These are phyloP conservation scores for Dynastes tityus DNA, from an alignment of 2,888 invertebrate genomes.

Conservation along the genomic window DNA sequence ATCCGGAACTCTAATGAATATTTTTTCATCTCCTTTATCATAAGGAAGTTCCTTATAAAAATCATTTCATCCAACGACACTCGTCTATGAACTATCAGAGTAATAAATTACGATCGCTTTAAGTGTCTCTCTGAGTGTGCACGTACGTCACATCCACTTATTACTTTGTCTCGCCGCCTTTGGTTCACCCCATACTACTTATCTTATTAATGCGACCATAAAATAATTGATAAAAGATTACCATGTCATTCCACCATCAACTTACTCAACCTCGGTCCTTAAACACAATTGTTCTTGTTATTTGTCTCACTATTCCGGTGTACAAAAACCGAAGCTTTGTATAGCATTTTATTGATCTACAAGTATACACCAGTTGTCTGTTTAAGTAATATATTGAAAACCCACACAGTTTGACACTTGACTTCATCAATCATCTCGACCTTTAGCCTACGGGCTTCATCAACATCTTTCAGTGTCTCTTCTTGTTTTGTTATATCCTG, in stretches of 20 bases:
- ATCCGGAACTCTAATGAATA: too few species aligned
- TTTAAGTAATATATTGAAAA: not conserved
- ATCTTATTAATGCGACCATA: conserved; percentile 4
- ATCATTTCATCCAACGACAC: not conserved
- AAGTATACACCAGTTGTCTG: not conserved
- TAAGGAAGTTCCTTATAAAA: too few species aligned
- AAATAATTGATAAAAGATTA: conserved; percentile 17
- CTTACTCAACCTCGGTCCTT: not conserved
- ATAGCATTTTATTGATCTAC: not conserved
- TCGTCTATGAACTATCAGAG: not conserved
- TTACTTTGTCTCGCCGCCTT: not conserved
- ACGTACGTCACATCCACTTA: not conserved
- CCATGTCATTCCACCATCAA: not conserved
- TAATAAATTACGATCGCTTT: not conserved
- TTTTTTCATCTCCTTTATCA: too few species aligned
- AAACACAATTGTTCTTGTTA: conserved; percentile 1
- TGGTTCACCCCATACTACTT: not conserved
- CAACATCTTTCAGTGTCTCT: conserved; percentile 24
- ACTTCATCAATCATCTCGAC: conserved; percentile 42
- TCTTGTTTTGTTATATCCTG: conserved; percentile 2
- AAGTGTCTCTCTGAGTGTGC: not conserved
- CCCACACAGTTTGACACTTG: conserved; percentile 32
- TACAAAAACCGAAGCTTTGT: not conserved
- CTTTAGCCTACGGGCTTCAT: conserved; percentile 33
- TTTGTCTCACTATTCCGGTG: not conserved